phyloP scores from a whole-genome alignment of 2,113 vertebrate species.

The Gavia stellata region DNA sequence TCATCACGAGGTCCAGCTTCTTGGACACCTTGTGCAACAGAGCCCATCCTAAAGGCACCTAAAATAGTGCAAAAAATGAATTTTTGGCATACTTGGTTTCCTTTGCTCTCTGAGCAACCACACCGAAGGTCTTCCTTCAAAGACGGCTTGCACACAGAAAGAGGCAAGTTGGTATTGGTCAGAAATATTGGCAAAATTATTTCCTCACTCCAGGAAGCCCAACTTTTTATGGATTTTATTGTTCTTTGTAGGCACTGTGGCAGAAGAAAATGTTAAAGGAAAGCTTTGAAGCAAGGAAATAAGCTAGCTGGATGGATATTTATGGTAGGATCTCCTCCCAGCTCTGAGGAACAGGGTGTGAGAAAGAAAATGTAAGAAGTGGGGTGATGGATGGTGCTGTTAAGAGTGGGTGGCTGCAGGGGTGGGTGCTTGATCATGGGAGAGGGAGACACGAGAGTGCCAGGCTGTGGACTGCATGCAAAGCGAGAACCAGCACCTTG shows the following conservation, averaged over 20 bases:
- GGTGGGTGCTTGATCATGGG: neutral
- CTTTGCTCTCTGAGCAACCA: neutral
- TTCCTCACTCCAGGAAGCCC: neutral
- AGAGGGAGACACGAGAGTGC: neutral
- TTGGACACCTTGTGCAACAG: neutral
- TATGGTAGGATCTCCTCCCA: neutral
- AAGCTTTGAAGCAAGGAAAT: slow-evolving; percentile 32
- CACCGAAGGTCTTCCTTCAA: neutral
- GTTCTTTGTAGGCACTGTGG: neutral
- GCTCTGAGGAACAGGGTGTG: neutral
- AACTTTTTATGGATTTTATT: slow-evolving; percentile 3
- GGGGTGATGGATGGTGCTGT: neutral
- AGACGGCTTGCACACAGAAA: neutral
- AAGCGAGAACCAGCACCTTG: neutral
- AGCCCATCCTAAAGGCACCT: neutral
- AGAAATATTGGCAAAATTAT: neutral
- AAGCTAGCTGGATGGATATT: neutral
- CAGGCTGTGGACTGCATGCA: neutral
- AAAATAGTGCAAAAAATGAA: neutral
- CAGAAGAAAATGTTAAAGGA: neutral
- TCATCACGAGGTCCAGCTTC: neutral
- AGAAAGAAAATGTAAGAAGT: neutral
- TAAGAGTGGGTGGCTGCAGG: neutral
- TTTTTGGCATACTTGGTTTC: neutral
- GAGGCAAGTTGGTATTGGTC: neutral